Evolutionary conservation across 2,888 invertebrate species (phyloP).

Genomic region (Hemaris fuciformis): DNA sequence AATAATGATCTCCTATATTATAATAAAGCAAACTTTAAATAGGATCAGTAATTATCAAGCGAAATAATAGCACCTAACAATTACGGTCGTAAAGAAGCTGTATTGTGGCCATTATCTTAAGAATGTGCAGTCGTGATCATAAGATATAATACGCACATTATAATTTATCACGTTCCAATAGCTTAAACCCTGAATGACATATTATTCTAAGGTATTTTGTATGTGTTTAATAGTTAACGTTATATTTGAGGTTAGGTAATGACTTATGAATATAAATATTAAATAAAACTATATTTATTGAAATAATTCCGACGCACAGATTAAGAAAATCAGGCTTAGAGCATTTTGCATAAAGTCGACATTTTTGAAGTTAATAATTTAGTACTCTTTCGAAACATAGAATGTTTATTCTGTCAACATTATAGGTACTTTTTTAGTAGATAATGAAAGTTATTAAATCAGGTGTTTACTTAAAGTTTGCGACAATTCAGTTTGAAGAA

Average conservation of each 20-base stretch:
- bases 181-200: slow-evolving; percentile 15
- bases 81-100: neutral
- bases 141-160: slow-evolving; percentile 18
- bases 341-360: neutral
- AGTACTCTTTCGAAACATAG: neutral
- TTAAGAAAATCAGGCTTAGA: neutral
- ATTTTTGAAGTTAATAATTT: neutral
- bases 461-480: neutral
- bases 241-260: neutral
- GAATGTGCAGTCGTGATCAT: slow-evolving; percentile 14
- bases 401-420: too few species aligned
- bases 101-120: neutral
- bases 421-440: too few species aligned
- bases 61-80: neutral
- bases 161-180: slow-evolving; percentile 23
- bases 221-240: neutral
- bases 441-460: too few species aligned
- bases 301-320: neutral
- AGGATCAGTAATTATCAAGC: neutral
- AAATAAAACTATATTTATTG: neutral
- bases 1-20: neutral
- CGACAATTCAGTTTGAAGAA: too few species aligned
- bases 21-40: neutral
- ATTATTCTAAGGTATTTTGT: slow-evolving; percentile 8
- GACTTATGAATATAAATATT: neutral